Conservation (phyloP, 1,140 invertebrate genomes). For the Proctacanthus coquilletti region DNA sequence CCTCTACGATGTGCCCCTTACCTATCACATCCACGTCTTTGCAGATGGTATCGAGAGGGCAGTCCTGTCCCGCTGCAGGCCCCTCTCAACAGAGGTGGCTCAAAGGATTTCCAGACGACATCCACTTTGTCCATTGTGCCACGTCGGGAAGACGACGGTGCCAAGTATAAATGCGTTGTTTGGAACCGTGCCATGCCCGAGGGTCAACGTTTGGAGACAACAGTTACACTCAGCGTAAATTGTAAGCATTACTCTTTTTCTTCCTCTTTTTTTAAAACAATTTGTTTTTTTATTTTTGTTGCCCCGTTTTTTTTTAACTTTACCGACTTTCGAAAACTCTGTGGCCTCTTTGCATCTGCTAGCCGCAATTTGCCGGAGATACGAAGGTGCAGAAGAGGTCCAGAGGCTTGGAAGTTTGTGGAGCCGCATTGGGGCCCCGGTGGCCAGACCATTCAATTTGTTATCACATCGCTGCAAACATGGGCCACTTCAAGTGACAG, state of each 20-base stretch:
- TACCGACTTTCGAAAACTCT: too few relatives aligned
- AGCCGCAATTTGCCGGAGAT: too few relatives aligned
- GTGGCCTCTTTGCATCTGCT: too few relatives aligned
- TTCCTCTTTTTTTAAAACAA: too few relatives aligned
- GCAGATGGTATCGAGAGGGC: slow-evolving; percentile 52
- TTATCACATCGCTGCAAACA: too few relatives aligned
- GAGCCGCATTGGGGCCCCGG: too few relatives aligned
- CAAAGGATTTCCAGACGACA: slow-evolving; percentile 51
- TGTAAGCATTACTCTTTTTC: slow-evolving; percentile 47
- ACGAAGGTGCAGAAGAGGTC: too few relatives aligned
- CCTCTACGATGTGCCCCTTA: neutral
- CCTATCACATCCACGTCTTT: slow-evolving; percentile 6
- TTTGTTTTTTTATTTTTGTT: too few relatives aligned
- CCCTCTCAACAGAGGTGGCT: slow-evolving; percentile 44
- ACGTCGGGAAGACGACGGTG: slow-evolving; percentile 65
- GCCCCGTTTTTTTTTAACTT: too few relatives aligned
- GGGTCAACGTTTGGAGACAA: slow-evolving; percentile 59
- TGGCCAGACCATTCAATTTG: too few relatives aligned
- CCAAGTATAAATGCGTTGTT: slow-evolving; percentile 66
- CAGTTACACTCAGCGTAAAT: slow-evolving; percentile 68
- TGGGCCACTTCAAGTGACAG: too few relatives aligned
- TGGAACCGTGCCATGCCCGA: slow-evolving; percentile 74
- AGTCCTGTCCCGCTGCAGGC: slow-evolving; percentile 50
- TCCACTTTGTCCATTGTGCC: slow-evolving; percentile 59
- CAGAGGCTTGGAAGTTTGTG: too few relatives aligned